These are phyloP conservation scores for Toxostoma redivivum DNA, from an alignment of 2,113 vertebrate genomes.

Conservation along the genomic window DNA sequence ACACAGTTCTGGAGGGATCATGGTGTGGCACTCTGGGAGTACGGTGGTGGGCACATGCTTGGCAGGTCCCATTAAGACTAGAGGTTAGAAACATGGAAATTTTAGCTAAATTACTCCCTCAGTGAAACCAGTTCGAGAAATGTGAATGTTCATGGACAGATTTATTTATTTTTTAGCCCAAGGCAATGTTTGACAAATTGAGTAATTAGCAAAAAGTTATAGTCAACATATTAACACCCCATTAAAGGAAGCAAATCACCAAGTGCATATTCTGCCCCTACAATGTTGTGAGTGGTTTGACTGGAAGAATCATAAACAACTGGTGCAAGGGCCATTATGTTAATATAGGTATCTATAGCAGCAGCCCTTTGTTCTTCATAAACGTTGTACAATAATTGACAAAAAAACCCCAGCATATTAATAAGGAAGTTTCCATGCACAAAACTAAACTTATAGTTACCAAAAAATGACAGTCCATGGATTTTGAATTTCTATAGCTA, in stretches of 20 bases:
- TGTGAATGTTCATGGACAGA: background rate
- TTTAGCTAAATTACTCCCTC: background rate
- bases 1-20: background rate
- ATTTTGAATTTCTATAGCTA: background rate
- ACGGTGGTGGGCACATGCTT: background rate
- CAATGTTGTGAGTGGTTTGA: background rate
- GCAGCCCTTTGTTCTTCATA: background rate
- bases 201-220: background rate
- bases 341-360: background rate
- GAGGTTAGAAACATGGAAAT: background rate
- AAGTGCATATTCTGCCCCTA: background rate
- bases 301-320: background rate
- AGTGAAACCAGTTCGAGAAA: background rate
- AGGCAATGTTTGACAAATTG: background rate
- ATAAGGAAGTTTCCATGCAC: background rate
- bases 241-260: background rate
- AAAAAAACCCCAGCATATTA: background rate
- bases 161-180: background rate
- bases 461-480: background rate
- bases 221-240: background rate
- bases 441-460: background rate
- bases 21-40: accelerated
- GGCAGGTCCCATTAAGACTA: no score
- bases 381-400: background rate
- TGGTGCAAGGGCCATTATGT: background rate